Conservation (phyloP, 2,113 vertebrate genomes). For the Agapornis roseicollis region DNA sequence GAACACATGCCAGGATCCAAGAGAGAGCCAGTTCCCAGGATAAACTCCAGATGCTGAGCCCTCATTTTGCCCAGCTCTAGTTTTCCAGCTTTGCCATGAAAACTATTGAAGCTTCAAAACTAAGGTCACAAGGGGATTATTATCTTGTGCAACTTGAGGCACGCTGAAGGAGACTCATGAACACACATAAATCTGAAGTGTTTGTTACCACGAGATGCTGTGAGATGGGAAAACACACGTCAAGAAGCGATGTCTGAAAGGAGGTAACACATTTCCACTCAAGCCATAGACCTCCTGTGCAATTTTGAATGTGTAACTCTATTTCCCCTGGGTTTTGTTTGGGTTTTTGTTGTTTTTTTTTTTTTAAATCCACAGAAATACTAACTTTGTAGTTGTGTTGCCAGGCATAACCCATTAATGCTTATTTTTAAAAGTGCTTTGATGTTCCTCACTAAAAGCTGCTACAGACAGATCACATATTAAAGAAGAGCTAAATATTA, state of each 20-base stretch:
- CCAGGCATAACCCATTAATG: background rate
- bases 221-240: background rate
- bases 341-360: no score
- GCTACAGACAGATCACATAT: background rate
- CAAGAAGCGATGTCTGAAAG: background rate
- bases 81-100: background rate
- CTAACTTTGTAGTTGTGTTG: background rate
- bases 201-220: background rate
- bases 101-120: background rate
- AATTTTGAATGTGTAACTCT: background rate
- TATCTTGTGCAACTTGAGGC: background rate
- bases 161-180: background rate
- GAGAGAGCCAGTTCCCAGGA: background rate
- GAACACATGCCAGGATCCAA: background rate
- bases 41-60: background rate
- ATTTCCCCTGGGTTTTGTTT: background rate
- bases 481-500: background rate
- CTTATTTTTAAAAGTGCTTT: background rate
- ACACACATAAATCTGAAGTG: background rate
- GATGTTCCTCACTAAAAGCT: background rate
- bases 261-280: background rate
- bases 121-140: background rate
- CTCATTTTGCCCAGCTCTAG: background rate
- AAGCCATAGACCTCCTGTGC: background rate
- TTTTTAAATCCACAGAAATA: background rate